phyloP scores from a whole-genome alignment of 2,888 invertebrate genomes.

The Ceriagrion tenellum region DNA sequence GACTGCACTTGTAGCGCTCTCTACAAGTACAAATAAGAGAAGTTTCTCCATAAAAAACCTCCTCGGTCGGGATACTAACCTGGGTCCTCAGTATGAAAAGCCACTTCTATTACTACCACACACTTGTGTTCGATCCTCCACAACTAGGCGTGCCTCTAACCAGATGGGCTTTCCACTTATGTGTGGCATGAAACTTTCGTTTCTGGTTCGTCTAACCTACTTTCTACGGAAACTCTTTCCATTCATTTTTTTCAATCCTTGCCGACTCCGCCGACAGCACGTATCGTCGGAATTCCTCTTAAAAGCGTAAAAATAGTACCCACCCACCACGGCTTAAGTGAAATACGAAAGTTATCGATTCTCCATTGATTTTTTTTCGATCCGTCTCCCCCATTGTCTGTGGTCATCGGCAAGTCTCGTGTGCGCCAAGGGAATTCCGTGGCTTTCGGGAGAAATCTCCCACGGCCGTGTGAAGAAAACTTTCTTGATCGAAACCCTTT shows the following conservation, averaged over 20 bases:
- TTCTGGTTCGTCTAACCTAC: constrained; percentile 46
- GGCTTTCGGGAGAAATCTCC: constrained; percentile 48
- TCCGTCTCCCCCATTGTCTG: constrained; percentile 44
- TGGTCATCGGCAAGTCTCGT: constrained; percentile 45
- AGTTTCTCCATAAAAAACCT: too few species aligned
- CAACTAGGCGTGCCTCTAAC: not conserved
- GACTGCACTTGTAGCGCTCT: too few species aligned
- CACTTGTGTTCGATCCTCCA: not conserved
- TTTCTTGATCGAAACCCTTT: constrained; percentile 51
- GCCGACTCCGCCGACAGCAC: not conserved
- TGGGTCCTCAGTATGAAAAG: too few species aligned
- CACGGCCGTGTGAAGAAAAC: constrained; percentile 50
- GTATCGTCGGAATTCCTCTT: constrained; percentile 6
- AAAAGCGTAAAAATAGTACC: not conserved
- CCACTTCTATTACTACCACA: too few species aligned
- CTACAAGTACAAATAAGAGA: too few species aligned
- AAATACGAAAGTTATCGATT: constrained; percentile 25
- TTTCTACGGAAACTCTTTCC: not conserved
- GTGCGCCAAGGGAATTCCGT: constrained; percentile 29
- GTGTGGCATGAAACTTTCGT: not conserved
- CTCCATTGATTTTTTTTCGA: constrained; percentile 21
- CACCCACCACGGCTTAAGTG: not conserved
- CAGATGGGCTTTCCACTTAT: constrained; percentile 7
- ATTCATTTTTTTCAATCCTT: not conserved
- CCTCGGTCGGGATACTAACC: too few species aligned